Evolutionary conservation across 2,888 invertebrate species (phyloP), one percentile per base, ranked within the genome.

Genomic region (Amaurobius ferox): DNA sequence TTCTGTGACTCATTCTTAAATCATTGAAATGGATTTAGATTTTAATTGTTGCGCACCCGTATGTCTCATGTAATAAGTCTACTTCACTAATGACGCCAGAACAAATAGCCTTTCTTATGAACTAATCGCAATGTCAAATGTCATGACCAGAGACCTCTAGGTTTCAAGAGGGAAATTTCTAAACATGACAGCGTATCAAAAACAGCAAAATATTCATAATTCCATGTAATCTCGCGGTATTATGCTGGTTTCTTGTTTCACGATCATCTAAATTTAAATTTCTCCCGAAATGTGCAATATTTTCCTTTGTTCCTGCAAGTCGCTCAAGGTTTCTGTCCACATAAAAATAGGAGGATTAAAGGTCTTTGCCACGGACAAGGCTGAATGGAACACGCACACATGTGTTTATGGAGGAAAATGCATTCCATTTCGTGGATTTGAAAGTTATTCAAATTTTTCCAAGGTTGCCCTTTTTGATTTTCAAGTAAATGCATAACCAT

Each of bases 341-440:
- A 11, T 23, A 3, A 19, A n/a, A 55, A 16, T 23, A 11, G 16
- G 55, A 23, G 55, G 55, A 55, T 55, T 55, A 55, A 55, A 55
- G 55, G 55, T 55, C 55, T 55, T 6, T 55, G 55, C 23, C 55
- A 55, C 23, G 55, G 55, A 55, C 55, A 55, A 55, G 55, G 55
- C 55, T 55, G 23, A 23, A 23, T 6, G 5, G 23, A 55, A 16
- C 55, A 55, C 23, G 55, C 23, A 3, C 2, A 44, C 6, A 7
- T 16, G 16, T n/a, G n/a, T 11, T 7, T 35, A 35, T 35, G 11
- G 35, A 35, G 35, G 35, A 35, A 35, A 35, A 11, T 35, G 6
- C 35, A 5, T 35, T 35, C 35, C 11, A 35, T 7, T n/a, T n/a
- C 44, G 16, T 44, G 16, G 6, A 9, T 16, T 44, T 44, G 16